Conservation (phyloP, 2,888 invertebrate genomes). For the Pantelozetes paolii region DNA sequence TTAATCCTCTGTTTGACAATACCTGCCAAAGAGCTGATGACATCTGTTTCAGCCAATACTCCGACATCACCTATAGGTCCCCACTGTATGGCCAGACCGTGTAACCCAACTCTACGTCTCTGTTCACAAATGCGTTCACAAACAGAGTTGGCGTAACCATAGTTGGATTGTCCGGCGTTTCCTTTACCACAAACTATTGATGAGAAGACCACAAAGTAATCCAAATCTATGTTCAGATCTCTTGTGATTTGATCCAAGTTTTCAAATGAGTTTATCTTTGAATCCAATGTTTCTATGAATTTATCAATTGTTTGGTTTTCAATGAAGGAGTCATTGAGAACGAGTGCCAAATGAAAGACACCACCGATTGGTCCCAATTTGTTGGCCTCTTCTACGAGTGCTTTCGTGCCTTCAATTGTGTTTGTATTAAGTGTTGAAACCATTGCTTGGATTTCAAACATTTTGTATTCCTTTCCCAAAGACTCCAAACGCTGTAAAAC, state of each 20-base stretch:
- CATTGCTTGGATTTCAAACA: constrained; percentile 58
- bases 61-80: constrained; percentile 98
- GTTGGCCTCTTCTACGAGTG: constrained; percentile 64
- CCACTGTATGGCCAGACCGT: constrained; percentile 92
- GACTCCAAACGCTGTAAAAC: constrained; percentile 70
- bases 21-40: constrained; percentile 86
- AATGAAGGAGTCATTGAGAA: constrained; percentile 76
- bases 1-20: constrained; percentile 89
- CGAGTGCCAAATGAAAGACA: constrained; percentile 81
- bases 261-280: constrained; percentile 77
- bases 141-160: constrained; percentile 85
- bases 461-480: constrained; percentile 60
- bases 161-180: constrained; percentile 92
- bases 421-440: constrained; percentile 69
- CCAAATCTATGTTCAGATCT: constrained; percentile 67
- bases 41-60: constrained; percentile 78
- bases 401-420: constrained; percentile 64
- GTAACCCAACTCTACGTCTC: constrained; percentile 74
- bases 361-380: constrained; percentile 70
- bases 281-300: constrained; percentile 68
- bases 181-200: constrained; percentile 94
- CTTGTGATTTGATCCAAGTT: constrained; percentile 75
- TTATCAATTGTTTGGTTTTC: constrained; percentile 80
- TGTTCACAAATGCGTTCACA: constrained; percentile 93
- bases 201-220: constrained; percentile 93